These are phyloP conservation scores for Aphidius gifuensis DNA, from an alignment of 1,140 invertebrate species.

Conservation along the genomic window DNA sequence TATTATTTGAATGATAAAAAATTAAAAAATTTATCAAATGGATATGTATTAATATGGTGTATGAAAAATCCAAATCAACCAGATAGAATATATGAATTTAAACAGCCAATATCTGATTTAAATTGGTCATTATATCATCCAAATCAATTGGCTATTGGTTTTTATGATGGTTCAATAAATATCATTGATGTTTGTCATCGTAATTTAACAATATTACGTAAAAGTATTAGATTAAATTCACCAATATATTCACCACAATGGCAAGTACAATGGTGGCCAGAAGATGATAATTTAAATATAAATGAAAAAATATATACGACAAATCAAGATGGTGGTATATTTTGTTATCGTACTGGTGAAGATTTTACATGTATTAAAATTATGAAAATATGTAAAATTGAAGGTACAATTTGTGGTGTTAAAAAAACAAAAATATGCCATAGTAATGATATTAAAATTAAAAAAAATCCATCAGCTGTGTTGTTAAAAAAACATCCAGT, in stretches of 20 bases:
- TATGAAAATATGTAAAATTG: conserved; percentile 62
- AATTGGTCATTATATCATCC: conserved; percentile 68
- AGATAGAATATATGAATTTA: conserved; percentile 68
- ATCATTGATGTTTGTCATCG: conserved; percentile 67
- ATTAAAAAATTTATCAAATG: conserved; percentile 40
- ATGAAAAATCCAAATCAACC: conserved; percentile 84
- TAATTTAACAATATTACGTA: conserved; percentile 54
- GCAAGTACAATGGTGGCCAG: conserved; percentile 54
- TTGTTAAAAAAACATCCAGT: conserved; percentile 65
- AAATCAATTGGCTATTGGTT: conserved; percentile 74
- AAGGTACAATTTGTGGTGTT: conserved; percentile 57
- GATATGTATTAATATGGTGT: conserved; percentile 75
- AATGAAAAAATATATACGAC: conserved; percentile 42
- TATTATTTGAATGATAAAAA: conserved; percentile 52
- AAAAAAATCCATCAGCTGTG: conserved; percentile 60
- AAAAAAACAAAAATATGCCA: conserved; percentile 46
- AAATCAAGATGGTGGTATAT: conserved; percentile 44
- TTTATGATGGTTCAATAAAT: conserved; percentile 73
- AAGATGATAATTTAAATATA: conserved; percentile 32
- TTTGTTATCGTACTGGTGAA: conserved; percentile 40
- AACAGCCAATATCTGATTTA: conserved; percentile 68
- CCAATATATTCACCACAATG: conserved; percentile 67
- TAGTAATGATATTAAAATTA: conserved; percentile 56
- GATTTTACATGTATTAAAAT: conserved; percentile 59
- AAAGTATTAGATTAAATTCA: conserved; percentile 54